Evolutionary conservation across 1,140 invertebrate genomes (phyloP).

Genomic region (Drosophila funebris): DNA sequence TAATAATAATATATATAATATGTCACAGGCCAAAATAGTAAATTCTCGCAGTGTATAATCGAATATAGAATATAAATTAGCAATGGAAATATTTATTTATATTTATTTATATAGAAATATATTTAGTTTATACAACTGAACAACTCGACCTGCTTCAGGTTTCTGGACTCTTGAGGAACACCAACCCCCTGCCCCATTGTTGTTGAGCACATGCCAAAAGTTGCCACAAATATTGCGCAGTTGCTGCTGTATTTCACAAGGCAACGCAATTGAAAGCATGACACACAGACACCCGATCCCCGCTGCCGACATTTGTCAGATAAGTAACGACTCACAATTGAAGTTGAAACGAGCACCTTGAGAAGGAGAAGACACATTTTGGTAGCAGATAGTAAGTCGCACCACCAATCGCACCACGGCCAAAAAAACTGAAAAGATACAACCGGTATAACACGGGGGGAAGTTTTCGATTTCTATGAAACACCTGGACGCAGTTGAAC

Average conservation of each 20-base stretch:
- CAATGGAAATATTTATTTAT: too few relatives aligned
- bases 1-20: too few relatives aligned
- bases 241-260: slow-evolving; percentile 57
- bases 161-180: slow-evolving; percentile 11
- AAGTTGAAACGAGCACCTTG: slow-evolving; percentile 59
- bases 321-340: slow-evolving; percentile 28
- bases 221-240: slow-evolving; percentile 65
- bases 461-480: slow-evolving; percentile 70
- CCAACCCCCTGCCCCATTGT: neutral
- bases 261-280: slow-evolving; percentile 45
- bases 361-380: slow-evolving; percentile 4
- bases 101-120: too few relatives aligned
- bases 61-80: too few relatives aligned
- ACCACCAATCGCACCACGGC: slow-evolving; percentile 17
- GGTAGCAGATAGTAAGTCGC: slow-evolving; percentile 15
- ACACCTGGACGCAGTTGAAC: slow-evolving; percentile 59
- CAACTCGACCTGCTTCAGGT: neutral
- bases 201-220: slow-evolving; percentile 63
- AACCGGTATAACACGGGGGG: slow-evolving; percentile 58
- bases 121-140: too few relatives aligned
- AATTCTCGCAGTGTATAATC: too few relatives aligned
- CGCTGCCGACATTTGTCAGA: neutral
- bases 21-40: too few relatives aligned
- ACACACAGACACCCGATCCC: neutral
- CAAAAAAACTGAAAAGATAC: slow-evolving; percentile 19